phyloP scores from a whole-genome alignment of 2,113 vertebrate species.

The Orycteropus afer region DNA sequence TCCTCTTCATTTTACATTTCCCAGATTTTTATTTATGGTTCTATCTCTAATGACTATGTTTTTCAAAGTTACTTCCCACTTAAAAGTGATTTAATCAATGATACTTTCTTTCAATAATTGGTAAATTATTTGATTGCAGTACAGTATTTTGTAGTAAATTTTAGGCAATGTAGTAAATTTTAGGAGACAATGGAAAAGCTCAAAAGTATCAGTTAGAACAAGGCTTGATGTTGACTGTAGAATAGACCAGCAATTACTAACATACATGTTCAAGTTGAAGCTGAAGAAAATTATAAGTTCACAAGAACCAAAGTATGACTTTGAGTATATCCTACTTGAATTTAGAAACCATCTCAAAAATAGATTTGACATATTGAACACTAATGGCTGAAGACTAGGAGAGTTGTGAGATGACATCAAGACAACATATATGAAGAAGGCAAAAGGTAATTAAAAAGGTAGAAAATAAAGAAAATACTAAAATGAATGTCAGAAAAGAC shows the following conservation, averaged over 20 bases:
- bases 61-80: not conserved
- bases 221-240: not conserved
- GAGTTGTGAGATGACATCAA: no score
- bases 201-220: not conserved
- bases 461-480: no score
- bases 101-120: not conserved
- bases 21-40: constrained; percentile 32
- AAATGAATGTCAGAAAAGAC: no score
- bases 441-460: no score
- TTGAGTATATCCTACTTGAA: not conserved
- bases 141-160: not conserved
- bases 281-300: not conserved
- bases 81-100: not conserved
- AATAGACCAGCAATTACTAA: not conserved
- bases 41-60: not conserved
- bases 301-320: not conserved
- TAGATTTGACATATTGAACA: no score
- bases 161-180: not conserved
- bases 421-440: no score
- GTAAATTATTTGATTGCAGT: not conserved
- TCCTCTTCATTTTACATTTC: not conserved
- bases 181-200: not conserved
- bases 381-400: no score
- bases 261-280: not conserved
- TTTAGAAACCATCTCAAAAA: no score